Base-by-base conservation (phyloP, 2,797 vertebrate genomes). In the Notolepis coatsorum region DNA sequence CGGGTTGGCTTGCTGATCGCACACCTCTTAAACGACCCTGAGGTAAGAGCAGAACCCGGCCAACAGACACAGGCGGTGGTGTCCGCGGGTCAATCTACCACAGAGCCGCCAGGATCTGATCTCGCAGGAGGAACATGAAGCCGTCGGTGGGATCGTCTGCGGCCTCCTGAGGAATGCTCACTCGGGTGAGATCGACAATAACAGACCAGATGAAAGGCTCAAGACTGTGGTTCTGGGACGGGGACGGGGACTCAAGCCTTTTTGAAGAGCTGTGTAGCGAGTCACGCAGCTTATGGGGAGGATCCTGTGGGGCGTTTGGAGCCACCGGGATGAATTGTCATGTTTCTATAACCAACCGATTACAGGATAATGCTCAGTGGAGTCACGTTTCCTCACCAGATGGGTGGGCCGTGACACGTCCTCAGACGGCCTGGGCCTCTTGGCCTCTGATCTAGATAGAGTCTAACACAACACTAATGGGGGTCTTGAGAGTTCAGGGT, bases 131-230 rank as follows among this genome's bases (percentile, higher is more conserved):
- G 1, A 31, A 4, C 0, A 9, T 37, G 30, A 48, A 24, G n/a
- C 68, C 27, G 45, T 65, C 60, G 65, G 71, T 37, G 62, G 47
- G 59, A 61, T 41, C 15, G 24, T 28, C n/a, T 24, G 63, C 55
- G 38, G 17, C 68, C 51, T 35, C 56, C 57, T 7, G 52, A 71
- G 50, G n/a, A n/a, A 63, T 27, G 35, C 63, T 61, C 51, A 54
- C 28, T 73, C 1, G 5, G 64, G 68, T 69, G 70, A 79, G 75
- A 78, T 80, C 62, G 71, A 68, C 33, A 77, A 73, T 27, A 77
- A 68, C 63, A 54, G 52, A 66, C 54, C 47, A 70, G 75, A 81
- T 85, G 75, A 77, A 80, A 77, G 71, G 74, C 71, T 82, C 68
- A 65, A 70, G 25, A 3, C 38, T 39, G 48, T 61, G 46, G 54